phyloP scores from a whole-genome alignment of 1,140 invertebrate species.

The Ruditapes philippinarum region DNA sequence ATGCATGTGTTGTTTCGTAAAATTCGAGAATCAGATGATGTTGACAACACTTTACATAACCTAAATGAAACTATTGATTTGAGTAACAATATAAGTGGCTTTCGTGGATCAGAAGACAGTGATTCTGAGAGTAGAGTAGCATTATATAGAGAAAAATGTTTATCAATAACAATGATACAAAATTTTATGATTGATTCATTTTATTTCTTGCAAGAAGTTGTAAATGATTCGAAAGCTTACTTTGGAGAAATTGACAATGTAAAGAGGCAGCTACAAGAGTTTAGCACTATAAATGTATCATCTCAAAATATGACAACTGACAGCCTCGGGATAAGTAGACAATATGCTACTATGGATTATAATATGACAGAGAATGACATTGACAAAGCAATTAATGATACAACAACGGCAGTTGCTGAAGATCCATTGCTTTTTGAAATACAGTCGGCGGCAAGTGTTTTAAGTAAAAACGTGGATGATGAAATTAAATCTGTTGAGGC shows the following conservation, averaged over 20 bases:
- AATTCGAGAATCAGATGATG: not conserved
- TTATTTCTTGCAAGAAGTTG: not conserved
- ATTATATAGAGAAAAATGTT: slow-evolving; percentile 25
- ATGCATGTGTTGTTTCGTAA: slow-evolving; percentile 1
- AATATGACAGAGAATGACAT: slow-evolving; percentile 20
- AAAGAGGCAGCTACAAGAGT: not conserved
- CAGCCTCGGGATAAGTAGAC: not conserved
- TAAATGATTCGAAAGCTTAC: not conserved
- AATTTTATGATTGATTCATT: not conserved
- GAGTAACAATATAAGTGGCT: not conserved
- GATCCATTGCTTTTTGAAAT: slow-evolving; percentile 39
- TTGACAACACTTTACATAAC: not conserved
- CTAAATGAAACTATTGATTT: slow-evolving; percentile 34
- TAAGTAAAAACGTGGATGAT: not conserved
- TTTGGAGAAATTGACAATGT: slow-evolving; percentile 1
- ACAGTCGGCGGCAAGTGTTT: not conserved
- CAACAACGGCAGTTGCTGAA: not conserved
- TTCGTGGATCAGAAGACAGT: not conserved
- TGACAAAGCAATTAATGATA: not conserved
- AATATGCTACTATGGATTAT: slow-evolving; percentile 16
- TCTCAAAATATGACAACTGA: not conserved
- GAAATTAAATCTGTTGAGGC: not conserved
- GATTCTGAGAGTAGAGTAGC: not conserved
- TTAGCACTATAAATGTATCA: not conserved
- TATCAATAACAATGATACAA: not conserved